A percentile compares a stretch with the other conserved stretches of the same genome.
phyloP scores from a whole-genome alignment of 2,888 invertebrate species.

The Xestia sexstrigata region DNA sequence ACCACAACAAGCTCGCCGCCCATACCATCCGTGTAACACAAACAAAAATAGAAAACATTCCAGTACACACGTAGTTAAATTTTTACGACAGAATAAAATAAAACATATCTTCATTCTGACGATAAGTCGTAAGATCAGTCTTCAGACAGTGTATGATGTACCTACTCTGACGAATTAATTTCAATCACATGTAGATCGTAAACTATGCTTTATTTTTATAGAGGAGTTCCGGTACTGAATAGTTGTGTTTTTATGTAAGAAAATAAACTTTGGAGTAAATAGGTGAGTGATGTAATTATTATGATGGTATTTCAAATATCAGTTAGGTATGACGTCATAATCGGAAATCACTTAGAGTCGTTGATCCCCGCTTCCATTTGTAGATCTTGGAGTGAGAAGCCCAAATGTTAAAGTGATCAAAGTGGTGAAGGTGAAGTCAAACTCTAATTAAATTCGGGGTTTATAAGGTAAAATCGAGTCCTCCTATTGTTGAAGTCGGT shows the following conservation, averaged over 20 bases:
- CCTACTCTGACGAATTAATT: slow-evolving; percentile 48
- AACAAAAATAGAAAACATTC: slow-evolving; percentile 70
- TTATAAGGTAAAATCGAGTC: too few species aligned
- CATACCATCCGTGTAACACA: slow-evolving; percentile 41
- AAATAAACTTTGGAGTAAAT: slow-evolving; percentile 4
- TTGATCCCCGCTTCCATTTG: not conserved
- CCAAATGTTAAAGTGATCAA: too few species aligned
- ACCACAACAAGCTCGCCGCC: not conserved
- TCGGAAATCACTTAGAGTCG: not conserved
- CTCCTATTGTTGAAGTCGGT: too few species aligned
- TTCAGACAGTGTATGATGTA: slow-evolving; percentile 36
- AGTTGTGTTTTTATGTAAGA: slow-evolving; percentile 2
- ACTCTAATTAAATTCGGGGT: too few species aligned
- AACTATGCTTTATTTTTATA: slow-evolving; percentile 44
- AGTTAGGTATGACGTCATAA: not conserved
- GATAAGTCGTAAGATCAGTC: slow-evolving; percentile 46
- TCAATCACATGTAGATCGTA: slow-evolving; percentile 39
- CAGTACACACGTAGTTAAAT: slow-evolving; percentile 71
- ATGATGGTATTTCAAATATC: slow-evolving; percentile 4
- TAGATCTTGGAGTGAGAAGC: not conserved
- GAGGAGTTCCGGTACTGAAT: slow-evolving; percentile 46
- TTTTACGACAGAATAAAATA: slow-evolving; percentile 77
- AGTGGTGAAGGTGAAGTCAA: too few species aligned
- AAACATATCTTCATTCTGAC: slow-evolving; percentile 69
- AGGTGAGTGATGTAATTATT: slow-evolving; percentile 41